A percentile compares a stretch with the other conserved stretches of the same genome.
Evolutionary conservation across 1,140 invertebrate genomes (phyloP).

Genomic region (Venustaconcha ellipsiformis): DNA sequence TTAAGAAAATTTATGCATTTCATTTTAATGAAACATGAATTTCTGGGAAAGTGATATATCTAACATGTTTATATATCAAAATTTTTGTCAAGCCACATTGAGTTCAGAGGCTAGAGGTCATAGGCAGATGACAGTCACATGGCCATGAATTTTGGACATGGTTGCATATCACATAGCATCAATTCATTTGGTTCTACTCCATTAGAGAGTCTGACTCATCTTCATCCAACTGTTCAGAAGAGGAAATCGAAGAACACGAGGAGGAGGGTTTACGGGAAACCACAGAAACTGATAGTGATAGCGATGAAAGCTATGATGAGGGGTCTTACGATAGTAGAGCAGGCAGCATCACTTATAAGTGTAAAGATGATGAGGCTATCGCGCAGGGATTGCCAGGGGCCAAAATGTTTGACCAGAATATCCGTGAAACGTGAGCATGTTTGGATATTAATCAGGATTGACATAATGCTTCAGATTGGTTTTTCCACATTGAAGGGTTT

Average conservation of each 20-base stretch:
- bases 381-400: slow-evolving; percentile 65
- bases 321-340: slow-evolving; percentile 68
- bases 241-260: slow-evolving; percentile 32
- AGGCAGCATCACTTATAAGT: slow-evolving; percentile 66
- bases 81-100: no score
- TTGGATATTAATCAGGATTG: no score
- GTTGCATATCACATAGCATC: slow-evolving; percentile 2
- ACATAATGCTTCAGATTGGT: no score
- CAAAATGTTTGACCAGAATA: slow-evolving; percentile 71
- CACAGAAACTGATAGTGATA: slow-evolving; percentile 34
- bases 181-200: slow-evolving; percentile 10
- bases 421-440: slow-evolving; percentile 60
- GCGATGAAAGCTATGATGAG: slow-evolving; percentile 66
- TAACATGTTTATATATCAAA: no score
- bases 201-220: no score
- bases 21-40: no score
- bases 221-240: not conserved
- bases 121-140: no score
- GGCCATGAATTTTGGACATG: not conserved
- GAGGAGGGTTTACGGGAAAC: slow-evolving; percentile 28
- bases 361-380: slow-evolving; percentile 68
- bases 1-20: no score
- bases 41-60: no score
- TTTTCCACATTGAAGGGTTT: no score
- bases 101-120: no score